Evolutionary conservation across 2,113 vertebrate genomes (phyloP), one percentile per base, ranked within the genome.

Genomic region (Poecilia latipinna): DNA sequence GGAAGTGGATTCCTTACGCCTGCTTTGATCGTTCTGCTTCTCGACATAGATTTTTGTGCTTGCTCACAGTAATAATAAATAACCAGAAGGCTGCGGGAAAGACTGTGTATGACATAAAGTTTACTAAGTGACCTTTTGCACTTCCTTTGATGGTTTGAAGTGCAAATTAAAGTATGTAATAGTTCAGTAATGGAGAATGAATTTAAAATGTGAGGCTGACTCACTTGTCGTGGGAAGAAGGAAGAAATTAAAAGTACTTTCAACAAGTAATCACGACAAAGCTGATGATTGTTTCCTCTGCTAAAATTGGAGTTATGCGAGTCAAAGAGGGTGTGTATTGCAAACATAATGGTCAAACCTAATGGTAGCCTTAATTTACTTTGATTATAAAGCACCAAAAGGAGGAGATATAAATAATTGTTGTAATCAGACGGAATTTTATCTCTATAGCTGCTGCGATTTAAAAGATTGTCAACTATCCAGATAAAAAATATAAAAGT

Each of bases 21-120:
- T 72, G 44, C 75, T 79, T 83, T 82, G 77, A 85, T 85, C 26
- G 44, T 73, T 51, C 28, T 35, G 22, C 70, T 74, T 65, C 51
- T 57, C 51, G 24, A n/a, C 22, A 57, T n/a, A 57, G 19, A 57
- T 24, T 48, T n/a, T n/a, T 57, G 22, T 57, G 51, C 51, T 57
- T 57, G n/a, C 51, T n/a, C 7, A n/a, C n/a, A 57, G 22, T 57
- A 57, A 57, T 57, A 57, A 57, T 8, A 24, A 54, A 54, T 57
- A 10, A 24, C 51, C 51, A 24, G 51, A n/a, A 48, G 44, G 17
- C 44, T 48, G 3, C 0, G 3, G 24, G 51, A 57, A n/a, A 5
- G 8, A 57, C n/a, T 74, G 22, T 28, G 12, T 39, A 1, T 71
- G 37, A 65, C 42, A 77, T 54, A 51, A 68, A 72, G 26, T 10